Evolutionary conservation across 2,113 vertebrate species (phyloP).

Genomic region (Ancistrus triradiatus): DNA sequence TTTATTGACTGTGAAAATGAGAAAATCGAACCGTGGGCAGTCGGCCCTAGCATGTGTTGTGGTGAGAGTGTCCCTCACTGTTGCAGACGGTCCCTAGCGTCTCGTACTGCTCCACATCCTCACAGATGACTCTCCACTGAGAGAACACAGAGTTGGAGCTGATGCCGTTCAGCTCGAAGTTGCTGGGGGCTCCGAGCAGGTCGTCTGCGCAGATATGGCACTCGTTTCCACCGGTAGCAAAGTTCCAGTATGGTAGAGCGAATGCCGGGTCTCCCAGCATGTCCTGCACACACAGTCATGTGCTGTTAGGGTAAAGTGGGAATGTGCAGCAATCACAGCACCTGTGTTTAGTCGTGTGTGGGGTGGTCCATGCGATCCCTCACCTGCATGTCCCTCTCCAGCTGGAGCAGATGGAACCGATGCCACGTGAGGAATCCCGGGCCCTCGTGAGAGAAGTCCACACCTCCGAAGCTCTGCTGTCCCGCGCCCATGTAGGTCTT

Average conservation of each 20-base stretch:
- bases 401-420: slow-evolving; percentile 76
- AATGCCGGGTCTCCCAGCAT: slow-evolving; percentile 83
- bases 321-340: background rate
- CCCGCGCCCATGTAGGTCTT: slow-evolving; percentile 79
- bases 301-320: background rate
- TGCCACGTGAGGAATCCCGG: slow-evolving; percentile 85
- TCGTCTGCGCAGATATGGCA: slow-evolving; percentile 93
- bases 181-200: slow-evolving; percentile 85
- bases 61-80: slow-evolving; percentile 69
- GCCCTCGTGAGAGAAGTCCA: slow-evolving; percentile 85
- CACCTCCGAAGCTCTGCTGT: slow-evolving; percentile 72
- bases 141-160: slow-evolving; percentile 90
- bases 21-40: no score
- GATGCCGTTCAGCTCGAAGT: slow-evolving; percentile 76
- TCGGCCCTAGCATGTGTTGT: no score
- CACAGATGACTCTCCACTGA: slow-evolving; percentile 86
- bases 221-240: slow-evolving; percentile 83
- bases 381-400: slow-evolving; percentile 92
- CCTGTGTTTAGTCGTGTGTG: no score
- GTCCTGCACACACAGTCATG: slow-evolving; percentile 61
- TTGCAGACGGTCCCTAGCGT: slow-evolving; percentile 89
- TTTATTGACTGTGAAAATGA: background rate
- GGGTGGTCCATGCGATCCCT: slow-evolving; percentile 17
- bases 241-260: slow-evolving; percentile 94
- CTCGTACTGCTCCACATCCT: slow-evolving; percentile 88